A percentile compares a stretch with the other conserved stretches of the same genome.
Evolutionary conservation across 2,113 vertebrate species (phyloP).

Genomic region (Cathartes aura): DNA sequence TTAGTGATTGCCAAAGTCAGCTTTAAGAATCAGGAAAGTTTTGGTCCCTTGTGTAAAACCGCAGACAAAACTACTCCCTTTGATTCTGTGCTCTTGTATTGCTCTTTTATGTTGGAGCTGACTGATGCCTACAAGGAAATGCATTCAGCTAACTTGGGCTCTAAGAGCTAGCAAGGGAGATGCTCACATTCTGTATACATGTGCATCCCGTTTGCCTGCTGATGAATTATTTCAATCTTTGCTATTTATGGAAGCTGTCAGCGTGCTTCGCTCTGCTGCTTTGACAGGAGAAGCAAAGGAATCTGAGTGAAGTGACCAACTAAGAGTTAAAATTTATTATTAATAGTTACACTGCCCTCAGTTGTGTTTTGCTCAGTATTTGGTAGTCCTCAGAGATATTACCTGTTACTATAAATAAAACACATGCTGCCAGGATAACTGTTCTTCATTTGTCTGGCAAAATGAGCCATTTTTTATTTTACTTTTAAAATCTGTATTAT

Average conservation of each 20-base stretch:
- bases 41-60: background rate
- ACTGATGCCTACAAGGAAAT: conserved; percentile 32
- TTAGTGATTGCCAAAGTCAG: background rate
- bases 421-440: background rate
- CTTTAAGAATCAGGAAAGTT: background rate
- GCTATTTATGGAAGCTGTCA: conserved; percentile 54
- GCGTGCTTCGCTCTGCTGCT: background rate
- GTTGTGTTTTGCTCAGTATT: background rate
- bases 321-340: conserved; percentile 35
- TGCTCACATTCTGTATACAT: background rate
- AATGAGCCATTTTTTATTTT: conserved; percentile 1
- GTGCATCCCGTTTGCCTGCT: background rate
- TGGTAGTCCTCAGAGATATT: background rate
- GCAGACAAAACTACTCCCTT: conserved; percentile 10
- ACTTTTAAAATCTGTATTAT: background rate
- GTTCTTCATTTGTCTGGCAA: background rate
- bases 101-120: conserved; percentile 39
- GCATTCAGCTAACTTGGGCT: background rate
- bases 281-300: background rate
- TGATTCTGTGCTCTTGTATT: conserved; percentile 19
- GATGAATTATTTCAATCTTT: conserved; percentile 50
- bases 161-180: conserved; percentile 6
- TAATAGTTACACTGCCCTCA: background rate
- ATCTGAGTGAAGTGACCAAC: background rate
- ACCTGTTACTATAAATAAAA: conserved; percentile 34